A percentile compares a stretch with the other conserved stretches of the same genome.
phyloP scores from a whole-genome alignment of 2,113 vertebrate species.

The Probosciger aterrimus region DNA sequence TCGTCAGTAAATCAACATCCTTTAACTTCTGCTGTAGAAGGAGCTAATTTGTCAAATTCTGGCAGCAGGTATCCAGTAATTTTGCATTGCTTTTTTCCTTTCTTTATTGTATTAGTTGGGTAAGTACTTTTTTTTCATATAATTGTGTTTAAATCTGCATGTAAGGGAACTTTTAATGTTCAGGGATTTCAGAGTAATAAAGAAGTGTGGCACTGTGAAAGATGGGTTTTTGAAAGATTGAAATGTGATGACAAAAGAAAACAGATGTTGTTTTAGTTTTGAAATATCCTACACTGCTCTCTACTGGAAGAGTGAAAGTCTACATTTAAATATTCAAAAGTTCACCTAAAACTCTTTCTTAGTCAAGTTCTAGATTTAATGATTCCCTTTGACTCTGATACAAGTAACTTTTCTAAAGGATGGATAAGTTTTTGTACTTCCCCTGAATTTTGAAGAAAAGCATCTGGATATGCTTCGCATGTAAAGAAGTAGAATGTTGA shows the following conservation, averaged over 20 bases:
- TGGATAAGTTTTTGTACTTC: accelerated
- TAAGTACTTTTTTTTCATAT: neutral
- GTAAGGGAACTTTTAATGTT: neutral
- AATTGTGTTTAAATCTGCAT: neutral
- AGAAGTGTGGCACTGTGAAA: neutral
- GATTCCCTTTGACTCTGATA: neutral
- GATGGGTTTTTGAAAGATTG: neutral
- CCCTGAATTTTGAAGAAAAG: neutral
- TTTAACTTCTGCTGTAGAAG: neutral
- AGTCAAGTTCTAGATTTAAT: neutral
- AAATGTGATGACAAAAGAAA: neutral
- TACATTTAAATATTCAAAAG: neutral
- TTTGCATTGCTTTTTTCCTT: neutral
- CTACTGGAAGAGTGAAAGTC: conserved; percentile 67
- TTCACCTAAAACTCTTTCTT: neutral
- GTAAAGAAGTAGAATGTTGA: neutral
- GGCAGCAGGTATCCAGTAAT: neutral
- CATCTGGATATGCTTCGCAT: neutral
- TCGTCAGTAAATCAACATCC: neutral
- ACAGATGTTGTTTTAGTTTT: neutral
- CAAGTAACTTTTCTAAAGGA: neutral
- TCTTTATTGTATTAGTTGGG: neutral
- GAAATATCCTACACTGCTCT: conserved; percentile 71
- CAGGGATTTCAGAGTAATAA: neutral
- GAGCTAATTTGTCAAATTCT: neutral